phyloP scores from a whole-genome alignment of 2,888 invertebrate genomes.

The Xestia c-nigrum region DNA sequence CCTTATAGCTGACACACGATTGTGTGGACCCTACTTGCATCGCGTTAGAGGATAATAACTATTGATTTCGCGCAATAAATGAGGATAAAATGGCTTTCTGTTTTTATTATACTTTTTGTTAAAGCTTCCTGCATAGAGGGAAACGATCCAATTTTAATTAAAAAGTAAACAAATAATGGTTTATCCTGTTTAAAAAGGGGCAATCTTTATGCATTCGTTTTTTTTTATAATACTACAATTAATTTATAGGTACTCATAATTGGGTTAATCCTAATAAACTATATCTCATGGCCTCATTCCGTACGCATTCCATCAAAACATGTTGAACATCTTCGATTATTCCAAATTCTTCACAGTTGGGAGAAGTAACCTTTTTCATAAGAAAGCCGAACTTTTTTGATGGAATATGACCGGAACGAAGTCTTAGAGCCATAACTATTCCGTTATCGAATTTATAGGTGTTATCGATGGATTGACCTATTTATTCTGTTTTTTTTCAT shows the following conservation, averaged over 20 bases:
- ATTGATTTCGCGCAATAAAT: slow-evolving; percentile 14
- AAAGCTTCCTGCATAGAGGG: neutral
- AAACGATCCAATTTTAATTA: slow-evolving; percentile 4
- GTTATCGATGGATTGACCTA: neutral
- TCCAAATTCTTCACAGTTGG: too few species aligned
- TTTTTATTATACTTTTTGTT: neutral
- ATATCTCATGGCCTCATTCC: too few species aligned
- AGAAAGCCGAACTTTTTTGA: too few species aligned
- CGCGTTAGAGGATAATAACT: slow-evolving; percentile 5
- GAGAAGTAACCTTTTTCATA: too few species aligned
- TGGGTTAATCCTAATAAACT: too few species aligned
- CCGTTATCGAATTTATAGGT: neutral
- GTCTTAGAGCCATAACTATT: too few species aligned
- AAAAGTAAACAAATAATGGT: neutral
- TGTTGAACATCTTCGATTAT: too few species aligned
- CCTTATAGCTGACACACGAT: neutral
- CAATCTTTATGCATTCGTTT: neutral
- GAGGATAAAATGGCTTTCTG: neutral
- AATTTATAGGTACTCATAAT: neutral
- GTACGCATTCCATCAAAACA: too few species aligned
- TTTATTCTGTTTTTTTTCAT: too few species aligned
- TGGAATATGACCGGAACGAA: too few species aligned
- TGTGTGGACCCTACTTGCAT: neutral
- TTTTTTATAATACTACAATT: neutral
- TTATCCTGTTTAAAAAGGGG: slow-evolving; percentile 4